Base-by-base conservation (phyloP, 2,888 invertebrate species). In the Mimas tiliae region DNA sequence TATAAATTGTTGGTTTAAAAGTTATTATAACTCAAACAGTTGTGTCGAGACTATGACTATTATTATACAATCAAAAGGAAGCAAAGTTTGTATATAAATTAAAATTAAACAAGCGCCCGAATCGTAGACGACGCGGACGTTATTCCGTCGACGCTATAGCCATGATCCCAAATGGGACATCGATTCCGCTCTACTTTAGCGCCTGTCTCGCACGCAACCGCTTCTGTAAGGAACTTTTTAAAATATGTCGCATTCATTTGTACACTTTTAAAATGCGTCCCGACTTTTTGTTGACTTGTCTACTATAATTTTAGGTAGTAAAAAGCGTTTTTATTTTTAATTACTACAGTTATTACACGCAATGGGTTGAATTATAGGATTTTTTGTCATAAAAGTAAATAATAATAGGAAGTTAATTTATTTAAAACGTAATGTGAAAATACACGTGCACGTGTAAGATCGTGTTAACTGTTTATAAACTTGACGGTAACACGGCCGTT, bases 101-200 rank as follows among this genome's bases (percentile, higher is more conserved):
- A 38, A 14, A 19, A 50, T 51, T 12, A 64, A 51, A 51, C 34
- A 63, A 27, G 47, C 33, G 34, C 34, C 16, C 9, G 6, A 51
- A 51, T 12, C 16, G 47, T 63, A 50, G 50, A 63, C 48, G 50
- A 63, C n/a, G n/a, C n/a, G n/a, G n/a, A n/a, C 48, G 27, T 63
- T 63, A 47, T 65, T 34, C 48, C 19, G 48, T 65, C 55, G 65
- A 34, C 55, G 33, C 34, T 27, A 27, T 27, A 53, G 85, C 79
- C 79, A 72, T 73, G 77, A 77, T 86, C 85, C 83, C 86, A 83
- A 82, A 80, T 82, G 87, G 85, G 85, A 87, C 86, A 87, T 89
- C 83, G 82, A 88, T 87, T 86, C 85, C 72, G 71, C 51, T 34
- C 70, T 78, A 78, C 74, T 80, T 81, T 79, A 86, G 78, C 81